Evolutionary conservation across 1,140 invertebrate species (phyloP), one percentile per base, ranked within the genome.

Genomic region (Achatina immaculata): DNA sequence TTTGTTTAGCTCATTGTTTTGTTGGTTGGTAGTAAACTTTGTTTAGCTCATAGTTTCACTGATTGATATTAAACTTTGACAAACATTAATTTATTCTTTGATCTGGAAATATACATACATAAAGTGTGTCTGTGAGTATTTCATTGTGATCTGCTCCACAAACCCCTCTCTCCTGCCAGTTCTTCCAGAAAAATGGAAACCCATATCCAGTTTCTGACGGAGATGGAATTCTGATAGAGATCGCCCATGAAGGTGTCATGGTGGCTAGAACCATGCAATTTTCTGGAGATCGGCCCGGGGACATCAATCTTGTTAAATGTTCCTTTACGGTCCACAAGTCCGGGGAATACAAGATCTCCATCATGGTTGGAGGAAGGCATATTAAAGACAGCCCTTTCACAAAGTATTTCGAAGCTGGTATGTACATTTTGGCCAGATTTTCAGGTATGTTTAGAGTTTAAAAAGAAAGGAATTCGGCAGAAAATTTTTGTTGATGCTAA

Each of bases 191-290:
- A 86, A 97, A 97, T 88, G 96, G 96, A 36, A 95, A 96, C 88
- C 95, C 96, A 79, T 98, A 97, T 93, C 96, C 96, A 84, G 95
- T 97, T 84, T 97, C 96, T 91, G 95, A 97, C 92, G 95, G 95
- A 77, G 96, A 97, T 92, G 95, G 95, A 90, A 93, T 98, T 73
- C 93, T 95, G 83, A 95, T 97, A 40, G 95, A 96, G 90, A 95
- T 98, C 82, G 94, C 94, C 45, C 95, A 96, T 87, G 95, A 95
- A 48, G 94, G 94, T 24, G 93, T 95, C 83, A 95, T 96, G 91
- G 95, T 97, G 82, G 94, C 95, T 21, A 95, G 95, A 36, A 94
- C 96, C 71, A 94, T 95, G 85, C 96, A 97, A 91, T 92, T 97
- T 83, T 96, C 96, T 66, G 95, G 95, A 31, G 94, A 94, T 31